These are phyloP conservation scores for Aethes cnicana DNA, from an alignment of 2,888 invertebrate genomes.

Conservation along the genomic window DNA sequence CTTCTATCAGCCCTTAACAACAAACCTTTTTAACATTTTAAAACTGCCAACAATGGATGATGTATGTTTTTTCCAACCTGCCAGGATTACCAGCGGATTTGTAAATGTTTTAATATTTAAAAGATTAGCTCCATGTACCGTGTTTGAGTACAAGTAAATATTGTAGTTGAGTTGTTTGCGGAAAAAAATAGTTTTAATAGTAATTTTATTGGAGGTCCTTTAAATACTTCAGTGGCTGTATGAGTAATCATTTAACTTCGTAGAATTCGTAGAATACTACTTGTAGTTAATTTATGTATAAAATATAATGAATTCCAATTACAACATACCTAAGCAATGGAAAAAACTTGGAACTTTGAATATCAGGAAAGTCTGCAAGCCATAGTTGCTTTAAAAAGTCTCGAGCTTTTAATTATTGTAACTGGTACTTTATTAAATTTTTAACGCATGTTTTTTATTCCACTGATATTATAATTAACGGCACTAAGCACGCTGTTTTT, in stretches of 20 bases:
- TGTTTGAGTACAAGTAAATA: conserved; percentile 59
- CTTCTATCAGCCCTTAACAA: conserved; percentile 77
- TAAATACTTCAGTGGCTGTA: not conserved
- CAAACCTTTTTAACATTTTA: conserved; percentile 81
- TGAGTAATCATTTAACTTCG: not conserved
- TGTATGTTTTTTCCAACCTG: conserved; percentile 62
- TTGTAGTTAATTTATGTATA: no score
- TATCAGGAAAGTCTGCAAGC: no score
- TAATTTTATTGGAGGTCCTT: conserved; percentile 27
- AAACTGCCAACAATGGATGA: conserved; percentile 72
- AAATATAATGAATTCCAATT: no score
- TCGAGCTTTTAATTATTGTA: no score
- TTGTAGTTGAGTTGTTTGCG: conserved; percentile 60
- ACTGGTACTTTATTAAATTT: no score
- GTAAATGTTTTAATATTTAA: conserved; percentile 82
- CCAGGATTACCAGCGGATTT: conserved; percentile 58
- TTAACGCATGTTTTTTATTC: no score
- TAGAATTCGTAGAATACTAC: no score
- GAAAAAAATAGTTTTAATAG: conserved; percentile 47
- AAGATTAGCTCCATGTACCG: conserved; percentile 76
- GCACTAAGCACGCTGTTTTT: no score
- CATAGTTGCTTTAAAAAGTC: no score
- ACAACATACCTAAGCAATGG: no score
- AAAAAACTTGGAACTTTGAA: no score
- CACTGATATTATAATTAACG: no score